A percentile compares a stretch with the other conserved stretches of the same genome.
These are phyloP conservation scores for Copidosoma floridanum DNA, from an alignment of 1,140 invertebrate genomes.

Conservation along the genomic window DNA sequence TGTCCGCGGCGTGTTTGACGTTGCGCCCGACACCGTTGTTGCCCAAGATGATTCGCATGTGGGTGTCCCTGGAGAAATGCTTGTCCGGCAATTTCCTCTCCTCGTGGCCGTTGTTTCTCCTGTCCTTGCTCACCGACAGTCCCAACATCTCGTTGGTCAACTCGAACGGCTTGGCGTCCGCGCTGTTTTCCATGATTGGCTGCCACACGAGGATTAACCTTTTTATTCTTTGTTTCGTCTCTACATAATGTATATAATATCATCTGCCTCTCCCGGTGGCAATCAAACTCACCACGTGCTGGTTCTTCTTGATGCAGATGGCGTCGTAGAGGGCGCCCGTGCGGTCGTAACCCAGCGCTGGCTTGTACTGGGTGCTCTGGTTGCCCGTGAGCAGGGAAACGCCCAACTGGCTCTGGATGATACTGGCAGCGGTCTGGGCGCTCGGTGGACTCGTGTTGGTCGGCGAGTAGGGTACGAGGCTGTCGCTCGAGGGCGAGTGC, in stretches of 20 bases:
- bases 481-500: constrained; percentile 76
- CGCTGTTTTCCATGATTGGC: constrained; percentile 44
- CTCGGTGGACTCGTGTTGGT: constrained; percentile 53
- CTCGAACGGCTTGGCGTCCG: constrained; percentile 48
- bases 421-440: constrained; percentile 51
- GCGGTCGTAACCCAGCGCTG: constrained; percentile 47
- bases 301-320: constrained; percentile 51
- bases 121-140: constrained; percentile 43
- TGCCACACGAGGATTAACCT: too few species aligned
- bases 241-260: too few species aligned
- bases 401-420: constrained; percentile 52
- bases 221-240: too few species aligned
- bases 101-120: constrained; percentile 44
- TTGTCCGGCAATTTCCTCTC: constrained; percentile 56
- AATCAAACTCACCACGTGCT: constrained; percentile 9
- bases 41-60: constrained; percentile 87
- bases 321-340: constrained; percentile 52
- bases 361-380: constrained; percentile 51
- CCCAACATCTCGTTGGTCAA: constrained; percentile 55
- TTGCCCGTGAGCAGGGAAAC: constrained; percentile 49
- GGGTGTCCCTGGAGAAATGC: constrained; percentile 82
- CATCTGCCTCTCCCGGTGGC: too few species aligned
- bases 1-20: constrained; percentile 52
- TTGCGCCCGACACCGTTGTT: constrained; percentile 59
- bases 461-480: constrained; percentile 54